A percentile compares a stretch with the other conserved stretches of the same genome.
Evolutionary conservation across 2,888 invertebrate genomes (phyloP).

Genomic region (Melanotus villosus): DNA sequence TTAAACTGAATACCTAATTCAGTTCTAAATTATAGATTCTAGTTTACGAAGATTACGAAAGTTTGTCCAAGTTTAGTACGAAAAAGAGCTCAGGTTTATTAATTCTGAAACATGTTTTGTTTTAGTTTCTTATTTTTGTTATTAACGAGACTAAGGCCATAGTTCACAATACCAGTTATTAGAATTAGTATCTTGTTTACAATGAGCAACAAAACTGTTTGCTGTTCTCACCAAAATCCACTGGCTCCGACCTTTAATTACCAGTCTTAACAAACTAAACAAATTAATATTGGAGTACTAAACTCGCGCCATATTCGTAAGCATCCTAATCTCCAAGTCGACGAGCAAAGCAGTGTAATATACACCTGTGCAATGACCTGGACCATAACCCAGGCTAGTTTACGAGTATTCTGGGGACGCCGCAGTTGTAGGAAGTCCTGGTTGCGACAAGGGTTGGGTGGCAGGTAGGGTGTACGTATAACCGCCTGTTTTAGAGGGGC

Average conservation of each 20-base stretch:
- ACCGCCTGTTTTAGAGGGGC: constrained; percentile 39
- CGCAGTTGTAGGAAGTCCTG: constrained; percentile 25
- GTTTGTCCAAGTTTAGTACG: no score
- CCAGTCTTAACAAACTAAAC: constrained; percentile 23
- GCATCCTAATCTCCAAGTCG: constrained; percentile 23
- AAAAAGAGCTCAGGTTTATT: no score
- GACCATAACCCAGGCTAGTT: constrained; percentile 32
- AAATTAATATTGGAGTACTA: constrained; percentile 25
- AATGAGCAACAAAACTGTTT: neutral
- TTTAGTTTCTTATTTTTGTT: no score
- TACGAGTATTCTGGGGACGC: constrained; percentile 32
- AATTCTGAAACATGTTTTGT: no score
- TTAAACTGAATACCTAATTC: no score
- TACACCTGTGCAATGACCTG: constrained; percentile 38
- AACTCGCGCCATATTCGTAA: constrained; percentile 22
- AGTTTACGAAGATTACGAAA: no score
- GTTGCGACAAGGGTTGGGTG: constrained; percentile 25
- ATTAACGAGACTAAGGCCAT: no score
- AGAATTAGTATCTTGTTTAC: constrained; percentile 6
- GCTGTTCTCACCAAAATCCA: neutral
- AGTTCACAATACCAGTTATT: neutral
- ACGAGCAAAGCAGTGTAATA: constrained; percentile 19
- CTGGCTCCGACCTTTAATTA: neutral
- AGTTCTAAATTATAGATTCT: no score
- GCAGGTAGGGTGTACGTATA: constrained; percentile 20